These are phyloP conservation scores for Pelobates cultripes DNA, from an alignment of 2,797 vertebrate species.

Conservation along the genomic window DNA sequence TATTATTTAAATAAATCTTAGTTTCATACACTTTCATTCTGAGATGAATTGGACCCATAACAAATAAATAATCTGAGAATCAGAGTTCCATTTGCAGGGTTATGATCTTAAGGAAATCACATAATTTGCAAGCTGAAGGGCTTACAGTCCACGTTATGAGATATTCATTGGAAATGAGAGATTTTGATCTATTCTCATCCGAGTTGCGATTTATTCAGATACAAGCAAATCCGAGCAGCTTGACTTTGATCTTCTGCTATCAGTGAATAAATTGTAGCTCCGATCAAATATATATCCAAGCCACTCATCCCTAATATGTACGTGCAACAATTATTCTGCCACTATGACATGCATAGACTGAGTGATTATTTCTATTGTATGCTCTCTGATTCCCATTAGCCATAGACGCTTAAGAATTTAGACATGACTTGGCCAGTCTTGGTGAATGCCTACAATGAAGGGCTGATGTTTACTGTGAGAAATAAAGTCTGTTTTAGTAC, in stretches of 20 bases:
- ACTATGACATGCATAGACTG: not conserved
- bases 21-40: not conserved
- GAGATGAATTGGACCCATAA: not conserved
- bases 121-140: not conserved
- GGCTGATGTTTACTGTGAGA: not conserved
- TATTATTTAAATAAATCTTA: not conserved
- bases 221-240: not conserved
- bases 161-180: not conserved
- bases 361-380: not conserved
- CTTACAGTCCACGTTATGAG: not conserved
- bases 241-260: not conserved
- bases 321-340: not conserved
- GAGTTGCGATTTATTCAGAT: not conserved
- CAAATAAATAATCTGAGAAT: not conserved
- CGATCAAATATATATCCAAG: not conserved
- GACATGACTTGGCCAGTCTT: not conserved
- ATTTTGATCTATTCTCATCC: not conserved
- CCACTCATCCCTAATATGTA: not conserved
- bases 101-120: not conserved
- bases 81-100: not conserved
- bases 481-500: not conserved
- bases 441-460: not conserved
- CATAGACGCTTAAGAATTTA: not conserved
- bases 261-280: not conserved
- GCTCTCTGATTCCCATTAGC: not conserved